Conservation (phyloP, 2,113 vertebrate genomes). For the Corythaixoides concolor region DNA sequence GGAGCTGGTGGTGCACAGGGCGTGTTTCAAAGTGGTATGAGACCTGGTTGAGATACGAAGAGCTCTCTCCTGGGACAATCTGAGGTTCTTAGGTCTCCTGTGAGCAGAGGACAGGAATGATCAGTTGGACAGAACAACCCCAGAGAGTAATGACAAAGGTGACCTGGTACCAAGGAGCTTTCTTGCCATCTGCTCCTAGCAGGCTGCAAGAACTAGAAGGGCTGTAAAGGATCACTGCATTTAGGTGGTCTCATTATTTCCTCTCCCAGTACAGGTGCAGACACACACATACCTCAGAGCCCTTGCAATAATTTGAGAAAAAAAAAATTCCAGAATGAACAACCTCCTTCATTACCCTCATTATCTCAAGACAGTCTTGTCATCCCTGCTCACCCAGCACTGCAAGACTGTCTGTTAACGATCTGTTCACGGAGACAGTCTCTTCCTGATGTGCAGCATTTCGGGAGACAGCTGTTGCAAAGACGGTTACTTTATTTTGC, state of each 20-base stretch:
- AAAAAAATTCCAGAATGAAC: not conserved
- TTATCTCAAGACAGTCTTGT: not conserved
- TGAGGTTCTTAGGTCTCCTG: not conserved
- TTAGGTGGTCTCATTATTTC: not conserved
- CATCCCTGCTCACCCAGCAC: not conserved
- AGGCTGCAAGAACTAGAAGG: not conserved
- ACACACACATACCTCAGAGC: not conserved
- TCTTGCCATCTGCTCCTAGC: not conserved
- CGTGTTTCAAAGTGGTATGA: not conserved
- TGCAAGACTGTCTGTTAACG: not conserved
- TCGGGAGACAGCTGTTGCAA: not conserved
- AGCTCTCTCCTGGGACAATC: not conserved
- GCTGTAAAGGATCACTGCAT: not conserved
- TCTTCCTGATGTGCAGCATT: accelerated
- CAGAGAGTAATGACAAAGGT: not conserved
- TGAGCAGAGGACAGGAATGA: not conserved
- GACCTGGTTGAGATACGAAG: not conserved
- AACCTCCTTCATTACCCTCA: not conserved
- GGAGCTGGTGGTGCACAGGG: not conserved
- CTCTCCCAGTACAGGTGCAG: not conserved
- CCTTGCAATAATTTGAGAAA: not conserved
- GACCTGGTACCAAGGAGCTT: not conserved
- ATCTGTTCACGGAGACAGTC: not conserved
- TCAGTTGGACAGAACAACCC: not conserved
- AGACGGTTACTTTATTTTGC: not conserved